Conservation (phyloP, 2,888 invertebrate genomes). For the Tridacna gigas region DNA sequence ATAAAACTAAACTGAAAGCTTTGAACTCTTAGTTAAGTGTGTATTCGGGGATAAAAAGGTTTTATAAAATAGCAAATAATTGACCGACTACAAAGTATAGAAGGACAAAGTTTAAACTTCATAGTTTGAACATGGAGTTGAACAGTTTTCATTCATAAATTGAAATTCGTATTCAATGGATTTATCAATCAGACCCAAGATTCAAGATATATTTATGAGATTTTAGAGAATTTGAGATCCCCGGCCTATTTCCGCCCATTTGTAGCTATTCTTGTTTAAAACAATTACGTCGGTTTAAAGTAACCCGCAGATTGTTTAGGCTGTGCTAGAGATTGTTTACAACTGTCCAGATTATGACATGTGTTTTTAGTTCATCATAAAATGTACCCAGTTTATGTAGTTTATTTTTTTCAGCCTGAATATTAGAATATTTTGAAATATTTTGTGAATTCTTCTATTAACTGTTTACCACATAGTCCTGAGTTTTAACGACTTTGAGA, state of each 20-base stretch:
- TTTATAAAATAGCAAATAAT: slow-evolving; percentile 13
- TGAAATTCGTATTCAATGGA: slow-evolving; percentile 32
- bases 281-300: slow-evolving; percentile 46
- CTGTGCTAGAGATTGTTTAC: slow-evolving; percentile 23
- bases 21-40: no score
- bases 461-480: no score
- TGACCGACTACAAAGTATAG: slow-evolving; percentile 40
- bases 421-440: no score
- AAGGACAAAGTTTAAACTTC: slow-evolving; percentile 45
- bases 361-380: background rate
- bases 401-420: no score
- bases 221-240: slow-evolving; percentile 32
- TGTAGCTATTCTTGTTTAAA: slow-evolving; percentile 31
- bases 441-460: no score
- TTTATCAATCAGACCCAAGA: slow-evolving; percentile 24
- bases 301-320: slow-evolving; percentile 26
- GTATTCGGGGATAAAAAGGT: background rate
- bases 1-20: no score
- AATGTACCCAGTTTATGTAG: background rate
- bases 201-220: slow-evolving; percentile 19
- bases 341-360: slow-evolving; percentile 6
- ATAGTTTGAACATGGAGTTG: slow-evolving; percentile 36
- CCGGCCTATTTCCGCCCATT: slow-evolving; percentile 34
- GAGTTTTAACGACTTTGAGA: no score
- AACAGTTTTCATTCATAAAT: slow-evolving; percentile 43